A percentile compares a stretch with the other conserved stretches of the same genome.
These are phyloP conservation scores for Urocyon cinereoargenteus DNA, from an alignment of 2,797 vertebrate species.

Conservation along the genomic window DNA sequence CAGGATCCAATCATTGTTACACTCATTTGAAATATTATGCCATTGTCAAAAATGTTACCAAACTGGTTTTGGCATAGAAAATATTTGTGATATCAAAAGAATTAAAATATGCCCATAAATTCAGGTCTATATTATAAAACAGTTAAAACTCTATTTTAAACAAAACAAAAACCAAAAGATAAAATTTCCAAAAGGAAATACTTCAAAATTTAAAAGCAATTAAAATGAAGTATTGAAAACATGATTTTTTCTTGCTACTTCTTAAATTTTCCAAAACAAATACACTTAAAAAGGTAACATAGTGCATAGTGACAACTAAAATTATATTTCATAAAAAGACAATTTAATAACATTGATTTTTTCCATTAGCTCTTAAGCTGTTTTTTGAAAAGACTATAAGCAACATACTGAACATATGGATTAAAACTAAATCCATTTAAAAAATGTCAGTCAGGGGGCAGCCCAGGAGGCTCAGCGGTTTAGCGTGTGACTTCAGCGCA, in stretches of 20 bases:
- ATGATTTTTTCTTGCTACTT: background rate
- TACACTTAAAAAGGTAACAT: background rate
- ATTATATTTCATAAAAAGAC: background rate
- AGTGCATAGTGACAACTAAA: background rate
- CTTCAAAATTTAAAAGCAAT: background rate
- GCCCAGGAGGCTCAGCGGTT: too few species aligned
- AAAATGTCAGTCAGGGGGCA: background rate
- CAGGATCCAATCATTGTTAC: background rate
- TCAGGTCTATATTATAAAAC: background rate
- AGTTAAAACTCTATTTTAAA: background rate
- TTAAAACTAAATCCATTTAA: conserved; percentile 51
- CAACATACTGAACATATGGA: background rate
- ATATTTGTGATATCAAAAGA: background rate
- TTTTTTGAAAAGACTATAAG: background rate
- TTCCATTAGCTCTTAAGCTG: background rate
- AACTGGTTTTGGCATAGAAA: background rate
- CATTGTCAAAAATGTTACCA: background rate
- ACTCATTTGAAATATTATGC: background rate
- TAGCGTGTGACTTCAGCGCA: too few species aligned
- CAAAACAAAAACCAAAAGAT: background rate
- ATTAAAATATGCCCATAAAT: conserved; percentile 9
- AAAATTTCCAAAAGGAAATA: background rate
- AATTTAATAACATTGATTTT: background rate
- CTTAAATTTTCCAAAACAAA: conserved; percentile 1
- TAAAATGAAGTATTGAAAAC: background rate